Base-by-base conservation (phyloP, 35 echinoderm and acorn worm species). In the Lytechinus pictus region DNA sequence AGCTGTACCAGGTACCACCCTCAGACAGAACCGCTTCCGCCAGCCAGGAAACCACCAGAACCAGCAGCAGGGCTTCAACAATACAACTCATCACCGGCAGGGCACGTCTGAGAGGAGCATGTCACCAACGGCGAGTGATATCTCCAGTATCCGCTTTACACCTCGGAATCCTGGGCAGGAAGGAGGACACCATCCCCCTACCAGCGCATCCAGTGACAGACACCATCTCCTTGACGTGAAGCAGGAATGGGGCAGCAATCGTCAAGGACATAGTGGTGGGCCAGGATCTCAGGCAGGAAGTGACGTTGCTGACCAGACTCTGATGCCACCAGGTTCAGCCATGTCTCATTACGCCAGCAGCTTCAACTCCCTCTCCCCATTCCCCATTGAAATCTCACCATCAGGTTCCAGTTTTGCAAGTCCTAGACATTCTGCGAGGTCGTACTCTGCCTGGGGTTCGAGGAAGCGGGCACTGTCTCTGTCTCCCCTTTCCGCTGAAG, bases 371-470 rank as follows among this genome's bases (percentile, higher is more conserved):
- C 96, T 99, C 58, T 99, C 98, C 53, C 98, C 98, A 29, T 99
- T 99, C 86, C 98, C 98, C 11, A 94, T 98, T 72, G 98, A 99
- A 94, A 94, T 98, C 9, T 99, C 98, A 55, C 98, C 98, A 12
- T 95, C 97, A 54, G 96, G 98, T 13, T 99, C 98, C n/a, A 99
- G 98, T 86, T 99, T 99, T 94, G 98, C 98, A 11, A 99, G 98
- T 97, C 98, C 98, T 2, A 94, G 98, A 54, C 97, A 97, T 54
- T 99, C 98, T 28, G 98, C 98, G 27, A 94, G 98, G 51, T 99
- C 98, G 2, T 95, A 94, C 27, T 97, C 97, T 21, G 98, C 98
- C 8, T 92, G 97, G 52, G 96, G 96, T 5, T 97, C 97, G 10
- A 94, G 96, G 33, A 99, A 99, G 55, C 95, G 97, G 54, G 96